Conservation (phyloP, 2,888 invertebrate genomes). For the Blastobasis lacticolella region DNA sequence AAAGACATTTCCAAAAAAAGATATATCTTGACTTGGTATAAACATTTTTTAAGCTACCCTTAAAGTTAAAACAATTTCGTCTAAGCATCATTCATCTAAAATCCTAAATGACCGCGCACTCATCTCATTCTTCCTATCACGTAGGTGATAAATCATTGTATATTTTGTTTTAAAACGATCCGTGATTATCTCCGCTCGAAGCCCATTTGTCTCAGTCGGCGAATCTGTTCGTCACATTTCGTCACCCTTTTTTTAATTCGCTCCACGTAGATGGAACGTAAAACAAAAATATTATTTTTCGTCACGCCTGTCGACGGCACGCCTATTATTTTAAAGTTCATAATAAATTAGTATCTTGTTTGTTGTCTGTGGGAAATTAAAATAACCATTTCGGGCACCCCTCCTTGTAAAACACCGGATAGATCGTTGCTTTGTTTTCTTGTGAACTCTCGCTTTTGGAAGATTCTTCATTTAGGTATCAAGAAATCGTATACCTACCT, state of each 20-base stretch:
- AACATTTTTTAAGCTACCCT: too few relatives aligned
- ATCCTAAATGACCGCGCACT: too few relatives aligned
- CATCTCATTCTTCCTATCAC: too few relatives aligned
- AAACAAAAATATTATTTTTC: constrained; percentile 58
- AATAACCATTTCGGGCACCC: neutral
- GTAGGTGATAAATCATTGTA: constrained; percentile 9
- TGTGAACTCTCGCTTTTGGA: too few relatives aligned
- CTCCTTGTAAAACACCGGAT: constrained; percentile 2
- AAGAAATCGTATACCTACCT: too few relatives aligned
- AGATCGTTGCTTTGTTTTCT: too few relatives aligned
- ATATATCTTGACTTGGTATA: too few relatives aligned
- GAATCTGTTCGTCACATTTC: constrained; percentile 28
- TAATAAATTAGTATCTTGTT: constrained; percentile 47
- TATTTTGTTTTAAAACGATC: constrained; percentile 22
- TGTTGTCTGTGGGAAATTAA: constrained; percentile 30
- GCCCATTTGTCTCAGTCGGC: constrained; percentile 17
- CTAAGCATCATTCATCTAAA: too few relatives aligned
- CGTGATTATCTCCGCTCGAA: constrained; percentile 38
- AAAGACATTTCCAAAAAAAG: too few relatives aligned
- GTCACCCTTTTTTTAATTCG: constrained; percentile 52
- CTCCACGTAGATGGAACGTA: constrained; percentile 43
- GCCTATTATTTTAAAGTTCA: constrained; percentile 49
- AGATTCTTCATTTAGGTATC: too few relatives aligned
- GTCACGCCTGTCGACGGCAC: constrained; percentile 57
- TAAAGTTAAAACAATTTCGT: too few relatives aligned